Evolutionary conservation across 2,888 invertebrate species (phyloP), one percentile per base, ranked within the genome.

Genomic region (Galeruca laticollis): DNA sequence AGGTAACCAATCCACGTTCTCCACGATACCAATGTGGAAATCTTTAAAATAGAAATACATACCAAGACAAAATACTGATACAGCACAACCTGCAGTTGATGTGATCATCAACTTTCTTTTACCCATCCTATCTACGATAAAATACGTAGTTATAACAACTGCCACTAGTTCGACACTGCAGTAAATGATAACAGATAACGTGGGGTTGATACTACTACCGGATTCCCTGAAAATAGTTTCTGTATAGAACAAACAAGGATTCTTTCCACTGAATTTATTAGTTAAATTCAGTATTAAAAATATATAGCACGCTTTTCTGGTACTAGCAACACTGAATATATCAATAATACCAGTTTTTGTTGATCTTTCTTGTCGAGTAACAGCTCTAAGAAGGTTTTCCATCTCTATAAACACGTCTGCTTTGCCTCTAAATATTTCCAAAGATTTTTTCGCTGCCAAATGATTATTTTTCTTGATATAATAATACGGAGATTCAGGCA

Each of bases 401-500:
- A 86, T 75, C 77, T 88, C 88, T 71, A 87, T 87, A 76, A 91
- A 89, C 0, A 84, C 79, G 61, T 86, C 80, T 0, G 76, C 69
- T 71, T 87, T 88, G 54, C 88, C 89, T 71, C 92, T 86, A 57
- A 93, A 83, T 81, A 87, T 88, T 75, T 86, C 85, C 69, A 93
- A 86, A 15, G 91, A 87, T 52, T 83, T 77, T 20, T 85, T 81
- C 0, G 90, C 90, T 18, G 86, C 86, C 1, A 83, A 79, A 68
- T 86, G 85, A 15, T 83, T 81, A 9, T 83, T 82, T 56, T 83
- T 85, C 40, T 86, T 84, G 43, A 87, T 82, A 70, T 85, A 81
- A 73, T 85, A 88, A 62, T 89, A 86, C 0, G 90, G 90, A 0
- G 89, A 88, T 85, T 93, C 93, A n/a, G 93, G 93, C 82, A 92